A percentile compares a stretch with the other conserved stretches of the same genome.
phyloP scores from a whole-genome alignment of 2,888 invertebrate genomes.

The Panopea generosa region DNA sequence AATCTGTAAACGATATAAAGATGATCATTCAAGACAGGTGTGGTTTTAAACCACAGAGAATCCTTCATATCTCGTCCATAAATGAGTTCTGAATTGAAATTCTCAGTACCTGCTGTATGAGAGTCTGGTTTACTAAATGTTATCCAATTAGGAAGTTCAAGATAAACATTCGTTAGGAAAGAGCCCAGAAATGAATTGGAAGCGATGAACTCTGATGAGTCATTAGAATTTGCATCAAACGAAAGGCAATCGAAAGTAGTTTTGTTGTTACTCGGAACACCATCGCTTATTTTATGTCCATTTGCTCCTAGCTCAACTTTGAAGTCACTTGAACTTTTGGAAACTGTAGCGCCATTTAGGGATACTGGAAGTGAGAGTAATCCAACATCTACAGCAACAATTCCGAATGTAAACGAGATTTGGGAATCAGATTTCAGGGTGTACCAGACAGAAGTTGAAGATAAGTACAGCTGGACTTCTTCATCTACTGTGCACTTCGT shows the following conservation, averaged over 20 bases:
- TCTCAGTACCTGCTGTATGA: constrained; percentile 12
- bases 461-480: constrained; percentile 23
- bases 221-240: constrained; percentile 21
- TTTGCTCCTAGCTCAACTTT: constrained; percentile 13
- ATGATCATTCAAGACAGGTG: constrained; percentile 14
- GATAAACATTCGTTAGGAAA: constrained; percentile 6
- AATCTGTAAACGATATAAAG: constrained; percentile 24
- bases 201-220: constrained; percentile 24
- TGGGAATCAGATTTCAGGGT: constrained; percentile 16
- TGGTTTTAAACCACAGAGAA: constrained; percentile 14
- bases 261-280: not conserved
- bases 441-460: constrained; percentile 43
- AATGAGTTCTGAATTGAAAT: constrained; percentile 16
- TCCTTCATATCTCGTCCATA: constrained; percentile 17
- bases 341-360: constrained; percentile 13
- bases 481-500: constrained; percentile 22
- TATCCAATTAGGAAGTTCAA: constrained; percentile 27
- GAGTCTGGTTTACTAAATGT: constrained; percentile 8
- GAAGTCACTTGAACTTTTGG: not conserved
- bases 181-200: constrained; percentile 24
- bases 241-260: constrained; percentile 16
- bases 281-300: constrained; percentile 1
- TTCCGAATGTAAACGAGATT: constrained; percentile 25
- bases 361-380: constrained; percentile 34
- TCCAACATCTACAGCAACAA: constrained; percentile 35